Conservation (phyloP, 2,113 vertebrate genomes). For the Sander vitreus region DNA sequence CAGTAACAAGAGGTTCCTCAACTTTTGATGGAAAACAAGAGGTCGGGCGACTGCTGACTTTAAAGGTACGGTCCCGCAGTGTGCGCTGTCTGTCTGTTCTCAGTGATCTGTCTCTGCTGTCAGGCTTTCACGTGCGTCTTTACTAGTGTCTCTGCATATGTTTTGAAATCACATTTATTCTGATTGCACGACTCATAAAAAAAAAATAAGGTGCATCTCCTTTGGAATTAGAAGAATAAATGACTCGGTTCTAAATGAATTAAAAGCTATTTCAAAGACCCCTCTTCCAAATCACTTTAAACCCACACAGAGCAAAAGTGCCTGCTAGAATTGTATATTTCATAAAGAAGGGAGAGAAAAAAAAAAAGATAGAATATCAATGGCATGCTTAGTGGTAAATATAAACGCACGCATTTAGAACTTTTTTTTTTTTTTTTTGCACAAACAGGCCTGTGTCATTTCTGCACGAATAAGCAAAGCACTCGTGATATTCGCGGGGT, state of each 20-base stretch:
- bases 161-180: slow-evolving; percentile 31
- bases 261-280: slow-evolving; percentile 28
- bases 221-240: slow-evolving; percentile 10
- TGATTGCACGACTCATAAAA: slow-evolving; percentile 20
- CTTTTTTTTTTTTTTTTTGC: not conserved
- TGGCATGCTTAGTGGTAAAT: slow-evolving; percentile 28
- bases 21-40: slow-evolving; percentile 88
- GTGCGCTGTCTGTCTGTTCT: not conserved
- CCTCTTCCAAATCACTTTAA: slow-evolving; percentile 55
- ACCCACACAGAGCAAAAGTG: slow-evolving; percentile 37
- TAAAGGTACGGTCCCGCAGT: slow-evolving; percentile 77
- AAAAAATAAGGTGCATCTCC: not conserved
- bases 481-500: slow-evolving; percentile 64
- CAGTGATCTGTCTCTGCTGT: not conserved
- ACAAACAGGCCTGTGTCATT: slow-evolving; percentile 46
- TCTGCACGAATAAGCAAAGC: slow-evolving; percentile 55
- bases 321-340: slow-evolving; percentile 56
- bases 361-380: slow-evolving; percentile 1
- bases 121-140: slow-evolving; percentile 26
- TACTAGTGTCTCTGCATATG: not conserved
- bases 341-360: not conserved
- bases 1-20: slow-evolving; percentile 73
- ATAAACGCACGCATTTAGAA: slow-evolving; percentile 18
- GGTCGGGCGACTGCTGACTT: slow-evolving; percentile 82
- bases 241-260: slow-evolving; percentile 19